These are phyloP conservation scores for Brachypodius melanocephalos DNA, from an alignment of 2,113 vertebrate genomes.

Conservation along the genomic window DNA sequence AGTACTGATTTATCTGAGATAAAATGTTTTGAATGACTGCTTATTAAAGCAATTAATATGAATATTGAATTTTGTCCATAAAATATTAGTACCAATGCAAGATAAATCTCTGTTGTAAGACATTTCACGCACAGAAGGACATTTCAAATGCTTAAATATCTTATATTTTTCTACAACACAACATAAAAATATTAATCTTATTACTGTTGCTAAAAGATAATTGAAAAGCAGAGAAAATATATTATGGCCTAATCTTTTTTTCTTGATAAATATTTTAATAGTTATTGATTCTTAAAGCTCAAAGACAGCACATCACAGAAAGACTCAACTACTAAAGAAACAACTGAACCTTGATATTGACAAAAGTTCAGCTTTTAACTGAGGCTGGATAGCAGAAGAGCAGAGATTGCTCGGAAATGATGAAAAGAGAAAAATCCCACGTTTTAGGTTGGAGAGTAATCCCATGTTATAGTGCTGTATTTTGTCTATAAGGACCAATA, in stretches of 20 bases:
- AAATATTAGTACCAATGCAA: neutral
- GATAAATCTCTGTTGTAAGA: neutral
- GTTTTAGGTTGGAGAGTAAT: neutral
- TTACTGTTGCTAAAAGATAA: neutral
- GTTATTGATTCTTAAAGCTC: neutral
- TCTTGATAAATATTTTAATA: neutral
- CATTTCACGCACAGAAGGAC: neutral
- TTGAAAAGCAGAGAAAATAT: neutral
- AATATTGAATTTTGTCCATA: neutral
- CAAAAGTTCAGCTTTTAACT: neutral
- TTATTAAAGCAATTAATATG: neutral
- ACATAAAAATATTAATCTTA: neutral
- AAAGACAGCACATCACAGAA: neutral
- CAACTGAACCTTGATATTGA: neutral
- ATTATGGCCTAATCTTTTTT: neutral
- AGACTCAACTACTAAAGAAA: neutral
- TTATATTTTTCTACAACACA: neutral
- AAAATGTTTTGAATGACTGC: neutral
- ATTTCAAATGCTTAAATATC: neutral
- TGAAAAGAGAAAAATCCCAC: accelerated
- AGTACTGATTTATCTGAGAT: neutral
- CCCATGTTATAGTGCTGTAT: neutral
- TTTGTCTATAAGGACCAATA: neutral
- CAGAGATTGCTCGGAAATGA: neutral
- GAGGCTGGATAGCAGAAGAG: neutral